A percentile compares a stretch with the other conserved stretches of the same genome.
Evolutionary conservation across 92 coral and sea anemone species (phyloP).

Genomic region (Phymanthus crucifer): DNA sequence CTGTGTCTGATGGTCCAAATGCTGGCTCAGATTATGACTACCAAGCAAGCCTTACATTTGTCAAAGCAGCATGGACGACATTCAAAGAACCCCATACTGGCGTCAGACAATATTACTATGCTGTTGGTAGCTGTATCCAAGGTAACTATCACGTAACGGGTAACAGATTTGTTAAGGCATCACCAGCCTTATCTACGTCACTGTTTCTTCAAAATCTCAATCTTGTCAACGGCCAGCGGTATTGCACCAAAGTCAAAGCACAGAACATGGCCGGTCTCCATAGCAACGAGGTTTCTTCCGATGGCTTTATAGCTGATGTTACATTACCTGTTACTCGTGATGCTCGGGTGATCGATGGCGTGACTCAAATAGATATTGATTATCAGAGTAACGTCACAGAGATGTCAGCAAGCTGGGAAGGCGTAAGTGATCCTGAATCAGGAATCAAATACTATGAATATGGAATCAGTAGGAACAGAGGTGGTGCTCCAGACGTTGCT

Average conservation of each 20-base stretch:
- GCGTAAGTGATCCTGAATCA: constrained; percentile 75
- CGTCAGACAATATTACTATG: constrained; percentile 69
- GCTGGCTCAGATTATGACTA: constrained; percentile 58
- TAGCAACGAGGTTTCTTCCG: constrained; percentile 71
- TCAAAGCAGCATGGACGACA: constrained; percentile 75
- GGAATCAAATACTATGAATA: constrained; percentile 65
- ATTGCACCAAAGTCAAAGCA: constrained; percentile 84
- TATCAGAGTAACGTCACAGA: constrained; percentile 65
- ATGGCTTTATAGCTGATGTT: constrained; percentile 74
- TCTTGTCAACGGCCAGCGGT: constrained; percentile 83
- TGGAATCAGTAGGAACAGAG: constrained; percentile 77
- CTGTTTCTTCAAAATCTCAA: constrained; percentile 43
- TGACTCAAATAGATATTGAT: constrained; percentile 73
- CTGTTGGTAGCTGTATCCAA: constrained; percentile 76
- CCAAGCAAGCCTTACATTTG: constrained; percentile 56
- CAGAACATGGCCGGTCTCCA: constrained; percentile 81
- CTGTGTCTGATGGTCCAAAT: constrained; percentile 74
- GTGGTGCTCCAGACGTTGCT: constrained; percentile 60
- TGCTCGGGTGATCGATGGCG: constrained; percentile 82
- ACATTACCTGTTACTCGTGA: constrained; percentile 71
- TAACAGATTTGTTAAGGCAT: constrained; percentile 55
- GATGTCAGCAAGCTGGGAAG: constrained; percentile 83
- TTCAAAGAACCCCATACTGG: constrained; percentile 66
- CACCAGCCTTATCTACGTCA: constrained; percentile 67
- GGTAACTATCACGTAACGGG: constrained; percentile 91